phyloP scores from a whole-genome alignment of 2,888 invertebrate species.

The Malthinus seriepunctatus region DNA sequence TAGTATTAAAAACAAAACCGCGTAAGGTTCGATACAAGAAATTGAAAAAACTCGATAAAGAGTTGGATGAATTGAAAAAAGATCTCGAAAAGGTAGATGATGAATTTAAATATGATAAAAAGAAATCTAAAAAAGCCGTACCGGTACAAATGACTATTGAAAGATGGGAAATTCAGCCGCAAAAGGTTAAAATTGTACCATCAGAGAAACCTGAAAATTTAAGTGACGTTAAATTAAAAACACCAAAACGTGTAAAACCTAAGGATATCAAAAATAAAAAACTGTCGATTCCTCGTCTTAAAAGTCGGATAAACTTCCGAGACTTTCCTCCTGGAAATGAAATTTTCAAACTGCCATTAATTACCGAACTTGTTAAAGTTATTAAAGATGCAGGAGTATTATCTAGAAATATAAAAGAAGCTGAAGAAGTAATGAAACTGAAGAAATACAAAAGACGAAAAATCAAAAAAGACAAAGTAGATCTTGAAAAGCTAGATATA shows the following conservation, averaged over 20 bases:
- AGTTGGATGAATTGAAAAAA: conserved; percentile 25
- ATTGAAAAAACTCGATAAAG: conserved; percentile 40
- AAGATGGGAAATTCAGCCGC: conserved; percentile 55
- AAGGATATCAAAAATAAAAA: conserved; percentile 46
- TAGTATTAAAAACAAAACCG: conserved; percentile 62
- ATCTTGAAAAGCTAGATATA: conserved; percentile 54
- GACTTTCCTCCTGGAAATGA: conserved; percentile 64
- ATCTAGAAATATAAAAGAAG: conserved; percentile 58
- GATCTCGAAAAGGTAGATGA: conserved; percentile 46
- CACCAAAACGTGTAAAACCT: conserved; percentile 43
- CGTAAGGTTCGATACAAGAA: conserved; percentile 47
- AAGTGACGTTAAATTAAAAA: conserved; percentile 52
- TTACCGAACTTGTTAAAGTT: conserved; percentile 51
- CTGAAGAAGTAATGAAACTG: conserved; percentile 53
- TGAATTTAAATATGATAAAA: conserved; percentile 43
- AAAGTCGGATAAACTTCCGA: conserved; percentile 55
- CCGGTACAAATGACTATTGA: conserved; percentile 49
- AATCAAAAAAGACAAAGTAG: conserved; percentile 46
- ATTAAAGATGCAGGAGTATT: conserved; percentile 55
- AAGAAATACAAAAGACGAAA: conserved; percentile 53
- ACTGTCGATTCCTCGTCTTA: conserved; percentile 56
- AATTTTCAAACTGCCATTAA: conserved; percentile 48
- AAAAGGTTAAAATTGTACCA: conserved; percentile 26
- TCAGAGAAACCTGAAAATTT: conserved; percentile 36
- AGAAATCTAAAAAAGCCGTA: conserved; percentile 41